Conservation (phyloP, 2,888 invertebrate genomes). For the Pterostichus madidus region DNA sequence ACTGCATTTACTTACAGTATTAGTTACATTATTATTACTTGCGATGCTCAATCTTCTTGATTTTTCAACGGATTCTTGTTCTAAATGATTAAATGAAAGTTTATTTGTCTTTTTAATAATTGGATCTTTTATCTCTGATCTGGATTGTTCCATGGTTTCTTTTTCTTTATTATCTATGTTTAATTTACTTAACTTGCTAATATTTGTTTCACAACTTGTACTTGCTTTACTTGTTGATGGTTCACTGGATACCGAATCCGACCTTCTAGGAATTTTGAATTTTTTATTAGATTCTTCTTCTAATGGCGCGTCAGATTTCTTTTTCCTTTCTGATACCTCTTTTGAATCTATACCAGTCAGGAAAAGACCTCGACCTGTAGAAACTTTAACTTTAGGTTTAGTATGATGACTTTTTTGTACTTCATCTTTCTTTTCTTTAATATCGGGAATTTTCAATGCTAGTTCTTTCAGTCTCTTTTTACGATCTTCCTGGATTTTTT, state of each 20-base stretch:
- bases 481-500: conserved; percentile 76
- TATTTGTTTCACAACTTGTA: not conserved
- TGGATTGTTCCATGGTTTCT: too few species aligned
- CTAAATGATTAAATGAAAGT: conserved; percentile 21
- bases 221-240: conserved; percentile 71
- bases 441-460: conserved; percentile 75
- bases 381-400: conserved; percentile 73
- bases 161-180: too few species aligned
- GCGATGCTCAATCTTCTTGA: not conserved
- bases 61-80: conserved; percentile 12
- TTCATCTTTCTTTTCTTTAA: conserved; percentile 70
- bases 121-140: too few species aligned
- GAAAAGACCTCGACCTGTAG: conserved; percentile 69
- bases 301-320: not conserved
- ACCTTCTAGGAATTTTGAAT: conserved; percentile 70
- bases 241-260: not conserved
- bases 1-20: conserved; percentile 67
- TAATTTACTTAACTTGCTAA: not conserved
- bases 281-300: conserved; percentile 60
- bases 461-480: conserved; percentile 79
- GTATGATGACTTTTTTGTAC: conserved; percentile 75
- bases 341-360: conserved; percentile 65
- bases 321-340: conserved; percentile 9
- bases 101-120: not conserved
- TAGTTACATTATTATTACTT: conserved; percentile 68